Percentiles rank a stretch among this genome's conserved stretches.
phyloP scores from a whole-genome alignment of 2,113 vertebrate species.

The Malurus cyaneus region DNA sequence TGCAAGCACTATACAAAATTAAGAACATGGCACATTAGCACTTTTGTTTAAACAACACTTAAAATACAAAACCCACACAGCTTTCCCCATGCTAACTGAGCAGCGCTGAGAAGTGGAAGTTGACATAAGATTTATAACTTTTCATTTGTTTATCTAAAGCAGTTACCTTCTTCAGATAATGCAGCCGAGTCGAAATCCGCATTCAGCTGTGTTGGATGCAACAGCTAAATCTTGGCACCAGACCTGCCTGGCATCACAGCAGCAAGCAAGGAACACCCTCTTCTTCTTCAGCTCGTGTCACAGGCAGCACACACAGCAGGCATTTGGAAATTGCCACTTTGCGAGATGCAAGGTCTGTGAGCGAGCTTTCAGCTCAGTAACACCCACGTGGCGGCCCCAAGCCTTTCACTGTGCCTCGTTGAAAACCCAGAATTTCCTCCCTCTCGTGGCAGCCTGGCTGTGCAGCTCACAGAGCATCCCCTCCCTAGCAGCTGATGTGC shows the following conservation, averaged over 20 bases:
- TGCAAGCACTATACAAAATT: background rate
- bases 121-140: background rate
- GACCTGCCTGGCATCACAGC: background rate
- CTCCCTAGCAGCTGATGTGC: accelerated
- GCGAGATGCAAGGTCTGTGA: accelerated
- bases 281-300: accelerated
- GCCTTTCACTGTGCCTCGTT: background rate
- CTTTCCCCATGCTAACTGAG: background rate
- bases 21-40: background rate
- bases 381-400: background rate
- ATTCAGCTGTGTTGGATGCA: background rate
- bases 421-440: background rate
- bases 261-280: background rate
- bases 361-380: background rate
- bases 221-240: background rate
- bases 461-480: background rate
- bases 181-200: background rate
- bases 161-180: conserved; percentile 22
- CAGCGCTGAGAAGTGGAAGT: background rate
- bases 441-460: conserved; percentile 15
- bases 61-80: background rate
- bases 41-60: background rate
- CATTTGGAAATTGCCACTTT: background rate
- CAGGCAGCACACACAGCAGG: background rate
- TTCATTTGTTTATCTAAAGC: background rate